Base-by-base conservation (phyloP, 2,888 invertebrate species). In the Chironomus tentans region DNA sequence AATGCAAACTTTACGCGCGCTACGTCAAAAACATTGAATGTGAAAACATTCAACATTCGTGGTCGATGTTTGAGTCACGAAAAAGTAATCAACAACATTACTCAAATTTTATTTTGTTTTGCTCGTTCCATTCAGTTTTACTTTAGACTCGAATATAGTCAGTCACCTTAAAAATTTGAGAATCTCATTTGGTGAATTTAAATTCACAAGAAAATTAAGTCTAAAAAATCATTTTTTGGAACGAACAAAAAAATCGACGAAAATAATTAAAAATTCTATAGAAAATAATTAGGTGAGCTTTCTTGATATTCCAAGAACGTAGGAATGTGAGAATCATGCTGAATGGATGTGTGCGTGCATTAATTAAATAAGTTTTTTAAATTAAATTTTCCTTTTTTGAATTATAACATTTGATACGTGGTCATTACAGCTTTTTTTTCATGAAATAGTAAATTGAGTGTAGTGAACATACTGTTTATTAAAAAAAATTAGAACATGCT, bases 251-350 rank as follows among this genome's bases (percentile, higher is more conserved):
- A 21, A 70, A 13, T 13, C 28, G 3, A 28, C 28, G 28, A 28
- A 56, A 71, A 50, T 56, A 15, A n/a, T 56, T 18, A 24, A 71
- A 71, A 24, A 56, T 50, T 71, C 70, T 28, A 71, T 24, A 71
- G 56, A n/a, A 22, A 71, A 50, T 71, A 71, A 71, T 71, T 24
- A 71, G 71, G 71, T 71, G 71, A 71, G 71, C 71, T 24, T 50
- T 56, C 12, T 22, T 22, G 48, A 70, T n/a, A 22, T 46, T 50
- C 12, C 48, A 18, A 28, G 38, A 68, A 13, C 24, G 47, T 70
- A 13, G 18, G 47, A 70, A 70, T 47, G 28, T 46, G 70, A 18
- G 21, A 48, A 68, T 28, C 13, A 12, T 38, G 38, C 38, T 38
- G 38, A 38, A 38, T 38, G 38, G 38, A 38, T 21, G 70, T 70